Evolutionary conservation across 2,797 vertebrate species (phyloP), one percentile per base, ranked within the genome.

Genomic region (Cryptoprocta ferox): DNA sequence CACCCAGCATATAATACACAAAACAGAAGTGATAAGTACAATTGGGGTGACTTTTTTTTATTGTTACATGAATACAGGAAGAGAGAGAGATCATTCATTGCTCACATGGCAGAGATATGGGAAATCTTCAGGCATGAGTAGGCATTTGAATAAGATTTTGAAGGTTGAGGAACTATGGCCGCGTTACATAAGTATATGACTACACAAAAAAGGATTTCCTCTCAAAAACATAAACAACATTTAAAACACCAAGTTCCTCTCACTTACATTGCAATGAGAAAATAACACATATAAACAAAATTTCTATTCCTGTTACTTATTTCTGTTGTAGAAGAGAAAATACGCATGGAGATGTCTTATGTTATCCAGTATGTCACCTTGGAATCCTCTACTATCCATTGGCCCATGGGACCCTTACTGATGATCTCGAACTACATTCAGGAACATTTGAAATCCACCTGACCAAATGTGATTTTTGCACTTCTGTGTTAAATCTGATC

Each of bases 401-500:
- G 56, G 48, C 71, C 70, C 88, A 78, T 95, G 63, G 9, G 87
- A 93, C 24, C 30, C 70, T 66, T 56, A 63, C n/a, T 70, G 63
- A 95, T 24, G 10, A 87, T 91, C 86, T 95, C 95, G 89, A 97
- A 75, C 5, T 92, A 42, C 16, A 56, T 88, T 93, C 76, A 87
- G 93, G 96, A 96, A 76, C 3, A 91, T 92, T 97, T 95, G 70
- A 70, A 88, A 63, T 59, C 30, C 89, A 93, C 9, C 70, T 83
- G 97, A 95, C 91, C 61, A 96, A 91, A 28, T 21, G 8, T 82
- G 94, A 90, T 94, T 96, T 73, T 93, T 97, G 91, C 24, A 68
- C 63, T 80, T 24, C 68, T 71, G 26, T 56, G 56, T 95, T 81
- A 88, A 87, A 84, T 14, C 85, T 56, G 16, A 68, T 61, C 84